phyloP scores from a whole-genome alignment of 2,797 vertebrate genomes.

The Diceros bicornis region DNA sequence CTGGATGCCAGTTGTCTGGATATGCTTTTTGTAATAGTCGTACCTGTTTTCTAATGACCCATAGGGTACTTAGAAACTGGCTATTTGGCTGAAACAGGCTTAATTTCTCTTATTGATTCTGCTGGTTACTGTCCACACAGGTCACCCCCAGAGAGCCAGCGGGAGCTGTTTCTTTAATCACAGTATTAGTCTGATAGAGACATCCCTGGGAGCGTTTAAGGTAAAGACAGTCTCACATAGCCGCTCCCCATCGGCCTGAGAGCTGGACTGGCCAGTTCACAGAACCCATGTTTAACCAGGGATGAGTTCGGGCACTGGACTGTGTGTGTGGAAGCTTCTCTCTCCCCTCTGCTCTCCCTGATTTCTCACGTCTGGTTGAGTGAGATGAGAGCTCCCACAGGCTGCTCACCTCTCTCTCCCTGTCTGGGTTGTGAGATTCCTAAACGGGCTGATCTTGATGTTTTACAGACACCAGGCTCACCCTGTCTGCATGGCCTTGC shows the following conservation, averaged over 20 bases:
- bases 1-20: not conserved
- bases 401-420: not conserved
- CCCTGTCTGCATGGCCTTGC: not conserved
- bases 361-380: not conserved
- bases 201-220: slow-evolving; percentile 29
- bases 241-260: not conserved
- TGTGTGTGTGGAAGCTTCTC: not conserved
- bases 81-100: slow-evolving; percentile 54
- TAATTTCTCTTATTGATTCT: slow-evolving; percentile 77
- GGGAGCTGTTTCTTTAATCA: slow-evolving; percentile 67
- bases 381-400: not conserved
- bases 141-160: slow-evolving; percentile 54
- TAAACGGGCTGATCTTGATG: not conserved
- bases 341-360: not conserved
- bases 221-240: not conserved
- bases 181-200: slow-evolving; percentile 69
- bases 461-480: not conserved
- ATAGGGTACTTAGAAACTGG: slow-evolving; percentile 38
- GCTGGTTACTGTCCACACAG: slow-evolving; percentile 6
- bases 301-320: not conserved
- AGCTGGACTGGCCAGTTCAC: not conserved
- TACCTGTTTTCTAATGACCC: slow-evolving; percentile 18
- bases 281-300: not conserved
- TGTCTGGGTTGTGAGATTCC: not conserved
- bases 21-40: slow-evolving; percentile 19